Base-by-base conservation (phyloP, 2,113 vertebrate genomes). In the Dasyornis broadbenti region DNA sequence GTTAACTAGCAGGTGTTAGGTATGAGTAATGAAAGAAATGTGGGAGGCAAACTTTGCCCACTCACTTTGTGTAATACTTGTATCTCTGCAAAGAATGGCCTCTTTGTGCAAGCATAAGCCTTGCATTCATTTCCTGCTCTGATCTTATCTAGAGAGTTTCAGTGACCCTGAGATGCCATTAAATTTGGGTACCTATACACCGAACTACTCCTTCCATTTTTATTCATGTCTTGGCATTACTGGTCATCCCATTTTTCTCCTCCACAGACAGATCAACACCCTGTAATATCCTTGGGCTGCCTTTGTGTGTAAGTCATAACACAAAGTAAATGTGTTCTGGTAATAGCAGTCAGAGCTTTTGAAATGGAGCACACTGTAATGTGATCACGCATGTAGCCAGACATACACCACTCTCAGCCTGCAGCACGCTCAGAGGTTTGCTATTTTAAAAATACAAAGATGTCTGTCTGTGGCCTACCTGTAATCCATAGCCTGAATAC, bases 11-110 rank as follows among this genome's bases (percentile, higher is more conserved):
- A 94, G 79, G 91, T 95, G 95, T 75, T 90, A 94, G 72, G 71
- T 78, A 93, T 90, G 91, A 96, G 95, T 95, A 95, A 94, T 90
- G 89, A 95, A 95, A 97, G 92, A 96, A 94, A 97, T 92, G 91
- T 94, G 88, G 93, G 85, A 93, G 92, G 61, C 78, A 86, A 94
- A 94, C 89, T 79, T 87, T 61, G 72, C 94, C 82, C 57, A 64
- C 83, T 96, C 86, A 77, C 70, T 95, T 82, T 83, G 35, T 88
- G 71, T 72, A 92, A 90, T 94, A 78, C 54, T 83, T 82, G 75
- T 59, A 82, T 70, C 71, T 70, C 68, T 82, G 47, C 28, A 68
- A 93, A 97, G 86, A 97, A 96, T 82, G 72, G 73, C 12, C 31
- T 80, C 86, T 96, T 97, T 96, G 94, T 96, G 83, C 57, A 70